Base-by-base conservation (phyloP, 2,888 invertebrate genomes). In the Periphyllus acericola region DNA sequence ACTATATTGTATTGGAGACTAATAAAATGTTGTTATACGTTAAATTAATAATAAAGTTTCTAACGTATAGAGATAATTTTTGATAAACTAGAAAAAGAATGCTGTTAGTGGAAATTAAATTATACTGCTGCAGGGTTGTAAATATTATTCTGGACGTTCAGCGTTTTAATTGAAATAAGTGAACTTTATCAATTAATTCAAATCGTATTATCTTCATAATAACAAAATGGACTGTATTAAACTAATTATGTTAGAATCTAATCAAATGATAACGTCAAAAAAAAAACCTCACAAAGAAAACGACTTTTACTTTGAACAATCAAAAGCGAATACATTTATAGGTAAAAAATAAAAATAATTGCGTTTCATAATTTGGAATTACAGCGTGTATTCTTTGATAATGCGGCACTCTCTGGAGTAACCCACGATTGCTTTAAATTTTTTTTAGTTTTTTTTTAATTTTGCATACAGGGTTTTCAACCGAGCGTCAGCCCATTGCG, bases 61-160 rank as follows among this genome's bases (percentile, higher is more conserved):
- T 46, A 71, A 14, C 29, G 17, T 11, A 32, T 14, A 32, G 14
- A 71, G 17, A 17, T 71, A 3, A 17, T 32, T 3, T 71, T 71
- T 32, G 8, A 40, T 60, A 46, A 46, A 46, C 46, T 46, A 40
- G 29, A 40, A 81, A 29, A 68, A 29, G n/a, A 11, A 68, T 29
- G 11, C 8, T 60, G 34, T 36, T 36, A 36, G 36, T 36, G 60
- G 36, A 80, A 60, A 79, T 60, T 36, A 66, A 80, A 80, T 80
- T 52, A 71, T 36, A 80, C 19, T n/a, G n/a, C 36, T 66, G 32
- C n/a, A n/a, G 9, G n/a, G 6, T 36, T 34, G 25, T 11, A 68
- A 66, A 60, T 80, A 66, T 29, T 40, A 25, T 55, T 79, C 55
- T 78, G 32, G 14, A 32, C 36, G 36, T 80, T 66, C 9, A 40